Conservation (phyloP, 2,797 vertebrate species). For the Neomorphus geoffroyi region DNA sequence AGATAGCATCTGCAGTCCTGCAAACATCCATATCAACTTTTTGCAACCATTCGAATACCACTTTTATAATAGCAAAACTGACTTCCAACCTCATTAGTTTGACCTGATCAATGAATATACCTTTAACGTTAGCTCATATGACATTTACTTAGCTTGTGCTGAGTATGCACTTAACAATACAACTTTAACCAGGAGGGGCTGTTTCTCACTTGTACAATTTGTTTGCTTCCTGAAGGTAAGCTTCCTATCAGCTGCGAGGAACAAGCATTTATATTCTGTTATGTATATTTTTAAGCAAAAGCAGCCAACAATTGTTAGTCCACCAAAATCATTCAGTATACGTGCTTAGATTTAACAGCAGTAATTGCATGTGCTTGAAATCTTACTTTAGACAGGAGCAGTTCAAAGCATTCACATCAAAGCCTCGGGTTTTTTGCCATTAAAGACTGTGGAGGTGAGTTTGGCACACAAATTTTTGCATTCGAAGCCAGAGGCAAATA, state of each 20-base stretch:
- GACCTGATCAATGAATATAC: not conserved
- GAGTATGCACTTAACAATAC: not conserved
- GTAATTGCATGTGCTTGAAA: not conserved
- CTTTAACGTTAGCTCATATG: not conserved
- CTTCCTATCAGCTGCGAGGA: not conserved
- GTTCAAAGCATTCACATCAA: conserved; percentile 25
- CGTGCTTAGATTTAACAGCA: not conserved
- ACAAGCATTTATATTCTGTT: not conserved
- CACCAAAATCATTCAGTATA: not conserved
- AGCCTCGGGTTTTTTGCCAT: not conserved
- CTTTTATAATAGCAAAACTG: not conserved
- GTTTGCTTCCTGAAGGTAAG: not conserved
- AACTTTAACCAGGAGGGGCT: not conserved
- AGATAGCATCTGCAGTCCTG: not conserved
- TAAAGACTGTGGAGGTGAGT: not conserved
- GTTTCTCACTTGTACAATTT: not conserved
- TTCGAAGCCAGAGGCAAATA: not conserved
- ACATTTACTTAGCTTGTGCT: not conserved
- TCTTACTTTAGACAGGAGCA: not conserved
- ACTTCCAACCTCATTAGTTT: not conserved
- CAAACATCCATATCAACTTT: not conserved
- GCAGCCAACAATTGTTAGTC: not conserved
- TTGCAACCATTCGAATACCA: not conserved
- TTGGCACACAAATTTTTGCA: not conserved
- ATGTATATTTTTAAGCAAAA: not conserved